Evolutionary conservation across 2,888 invertebrate genomes (phyloP).

Genomic region (Prosopocoilus inquinatus): DNA sequence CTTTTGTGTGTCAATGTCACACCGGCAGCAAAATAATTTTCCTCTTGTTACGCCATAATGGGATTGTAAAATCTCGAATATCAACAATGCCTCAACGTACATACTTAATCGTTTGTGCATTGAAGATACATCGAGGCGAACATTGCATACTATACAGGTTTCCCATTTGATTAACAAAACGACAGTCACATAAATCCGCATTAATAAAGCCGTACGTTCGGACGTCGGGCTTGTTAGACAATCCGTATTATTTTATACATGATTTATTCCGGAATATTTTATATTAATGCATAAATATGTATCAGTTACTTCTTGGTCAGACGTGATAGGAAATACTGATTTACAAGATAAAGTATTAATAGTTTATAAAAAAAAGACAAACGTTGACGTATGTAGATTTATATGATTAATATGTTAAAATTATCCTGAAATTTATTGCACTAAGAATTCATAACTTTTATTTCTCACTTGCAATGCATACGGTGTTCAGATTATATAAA

Average conservation of each 20-base stretch:
- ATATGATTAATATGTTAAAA: too few relatives aligned
- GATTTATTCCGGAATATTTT: neutral
- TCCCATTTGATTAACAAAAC: conserved; percentile 49
- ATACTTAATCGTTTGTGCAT: neutral
- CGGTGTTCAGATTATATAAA: too few relatives aligned
- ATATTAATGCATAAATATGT: neutral
- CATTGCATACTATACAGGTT: conserved; percentile 30
- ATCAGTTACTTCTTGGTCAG: too few relatives aligned
- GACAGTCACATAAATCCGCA: conserved; percentile 46
- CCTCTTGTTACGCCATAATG: neutral
- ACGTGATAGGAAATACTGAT: too few relatives aligned
- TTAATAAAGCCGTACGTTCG: conserved; percentile 49
- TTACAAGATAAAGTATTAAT: too few relatives aligned
- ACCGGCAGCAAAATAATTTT: too few relatives aligned
- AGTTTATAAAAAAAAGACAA: too few relatives aligned
- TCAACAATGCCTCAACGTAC: neutral
- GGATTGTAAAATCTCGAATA: neutral
- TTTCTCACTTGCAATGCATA: too few relatives aligned
- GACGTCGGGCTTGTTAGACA: conserved; percentile 12
- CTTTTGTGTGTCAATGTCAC: too few relatives aligned
- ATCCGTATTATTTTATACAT: conserved; percentile 5
- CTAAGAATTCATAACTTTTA: too few relatives aligned
- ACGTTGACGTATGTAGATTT: too few relatives aligned
- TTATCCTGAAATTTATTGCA: too few relatives aligned
- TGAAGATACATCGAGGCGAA: neutral